Evolutionary conservation across 1,140 invertebrate genomes (phyloP), one percentile per base, ranked within the genome.

Genomic region (Drosophila pallidifrons): DNA sequence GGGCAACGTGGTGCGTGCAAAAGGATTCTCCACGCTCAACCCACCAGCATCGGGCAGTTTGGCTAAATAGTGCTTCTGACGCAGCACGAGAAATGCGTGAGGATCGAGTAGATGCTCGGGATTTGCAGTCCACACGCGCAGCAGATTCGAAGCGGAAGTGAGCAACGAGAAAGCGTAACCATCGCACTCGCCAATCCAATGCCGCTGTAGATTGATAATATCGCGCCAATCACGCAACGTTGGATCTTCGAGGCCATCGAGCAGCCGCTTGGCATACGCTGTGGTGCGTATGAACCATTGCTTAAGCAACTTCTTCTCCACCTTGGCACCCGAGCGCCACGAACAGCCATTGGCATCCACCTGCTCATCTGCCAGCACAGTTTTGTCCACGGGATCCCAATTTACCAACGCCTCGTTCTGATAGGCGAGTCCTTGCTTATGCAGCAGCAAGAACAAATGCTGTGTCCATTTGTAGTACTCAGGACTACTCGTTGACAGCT

Each of bases 351-450:
- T 95, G 47, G 95, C 95, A 94, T 99, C 98, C 28, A 99, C 97
- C 95, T 99, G 99, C 93, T 99, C 99, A 94, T 99, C 96, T 13
- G 99, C 99, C 63, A 99, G 93, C 4, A 99, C 99, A 10, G 99
- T 99, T 92, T 98, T 93, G 94, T 99, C 99, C 1, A 99, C 94
- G 0, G 99, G 99, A 95, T 99, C 99, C 99, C 99, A 99, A 94
- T 99, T 99, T 0, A 99, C 99, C 75, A 96, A 93, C 13, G 97
- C 96, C 93, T 98, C 94, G 93, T 96, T 97, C 91, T 96, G 96
- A 93, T 99, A 99, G 11, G 96, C 95, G 30, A 99, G 93, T 13
- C 96, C 97, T 47, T 95, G 94, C 86, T 99, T 95, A 93, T 94
- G 98, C 61, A 99, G 93, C 93, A 98, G 96, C 3, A 99, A 90